These are phyloP conservation scores for Anthonomus grandis DNA, from an alignment of 1,140 invertebrate genomes.

Conservation along the genomic window DNA sequence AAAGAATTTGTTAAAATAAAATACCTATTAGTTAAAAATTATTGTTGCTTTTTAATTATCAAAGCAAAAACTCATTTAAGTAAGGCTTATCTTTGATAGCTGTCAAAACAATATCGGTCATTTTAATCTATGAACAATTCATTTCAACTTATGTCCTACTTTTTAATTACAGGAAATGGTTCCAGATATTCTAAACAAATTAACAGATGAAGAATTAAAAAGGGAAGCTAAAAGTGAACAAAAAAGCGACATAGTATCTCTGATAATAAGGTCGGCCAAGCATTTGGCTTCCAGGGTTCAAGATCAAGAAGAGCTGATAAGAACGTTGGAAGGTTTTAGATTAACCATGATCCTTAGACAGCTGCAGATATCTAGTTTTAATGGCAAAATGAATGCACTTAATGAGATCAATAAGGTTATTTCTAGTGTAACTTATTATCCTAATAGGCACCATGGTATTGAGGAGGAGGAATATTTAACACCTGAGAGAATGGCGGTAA, in stretches of 20 bases:
- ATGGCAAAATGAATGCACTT: conserved; percentile 98
- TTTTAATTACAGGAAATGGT: conserved; percentile 93
- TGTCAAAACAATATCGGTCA: too few relatives aligned
- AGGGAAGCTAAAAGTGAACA: conserved; percentile 95
- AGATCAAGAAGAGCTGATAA: conserved; percentile 78
- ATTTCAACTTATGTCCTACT: too few relatives aligned
- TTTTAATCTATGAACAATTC: too few relatives aligned
- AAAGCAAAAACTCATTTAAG: too few relatives aligned
- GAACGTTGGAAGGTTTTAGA: conserved; percentile 91
- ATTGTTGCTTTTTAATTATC: too few relatives aligned
- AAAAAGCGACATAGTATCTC: conserved; percentile 88
- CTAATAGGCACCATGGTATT: conserved; percentile 63
- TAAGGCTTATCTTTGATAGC: too few relatives aligned
- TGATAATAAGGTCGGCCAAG: conserved; percentile 86
- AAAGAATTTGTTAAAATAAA: too few relatives aligned
- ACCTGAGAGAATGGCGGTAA: conserved; percentile 88
- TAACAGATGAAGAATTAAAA: conserved; percentile 97
- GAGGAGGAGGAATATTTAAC: conserved; percentile 93
- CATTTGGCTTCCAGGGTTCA: conserved; percentile 76
- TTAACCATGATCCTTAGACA: conserved; percentile 94
- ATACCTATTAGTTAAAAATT: too few relatives aligned
- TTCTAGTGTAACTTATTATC: conserved; percentile 83
- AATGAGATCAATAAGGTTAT: conserved; percentile 99
- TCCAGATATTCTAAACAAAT: conserved; percentile 84
- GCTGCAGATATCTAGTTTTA: conserved; percentile 96